A percentile compares a stretch with the other conserved stretches of the same genome.
Conservation (phyloP, 2,797 vertebrate species). For the Dryobates pubescens region DNA sequence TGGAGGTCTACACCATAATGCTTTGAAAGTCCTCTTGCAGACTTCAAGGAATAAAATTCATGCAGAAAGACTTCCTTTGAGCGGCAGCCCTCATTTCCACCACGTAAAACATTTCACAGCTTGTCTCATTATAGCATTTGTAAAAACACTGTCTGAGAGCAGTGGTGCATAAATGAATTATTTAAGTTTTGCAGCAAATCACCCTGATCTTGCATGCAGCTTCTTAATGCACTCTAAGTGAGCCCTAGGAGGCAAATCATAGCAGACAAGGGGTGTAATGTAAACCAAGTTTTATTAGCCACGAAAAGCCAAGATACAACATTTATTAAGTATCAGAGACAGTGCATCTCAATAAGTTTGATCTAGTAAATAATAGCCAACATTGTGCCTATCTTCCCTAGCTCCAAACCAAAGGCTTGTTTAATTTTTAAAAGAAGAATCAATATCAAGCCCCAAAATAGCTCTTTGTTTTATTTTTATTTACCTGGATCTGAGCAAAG, state of each 20-base stretch:
- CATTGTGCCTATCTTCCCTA: slow-evolving; percentile 8
- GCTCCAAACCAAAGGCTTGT: slow-evolving; percentile 45
- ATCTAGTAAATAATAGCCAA: slow-evolving; percentile 74
- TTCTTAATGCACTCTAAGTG: slow-evolving; percentile 86
- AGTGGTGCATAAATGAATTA: slow-evolving; percentile 91
- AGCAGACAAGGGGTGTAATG: slow-evolving; percentile 82
- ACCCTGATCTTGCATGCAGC: slow-evolving; percentile 79
- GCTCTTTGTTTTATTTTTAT: slow-evolving; percentile 35
- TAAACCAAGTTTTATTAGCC: slow-evolving; percentile 89
- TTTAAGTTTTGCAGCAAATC: slow-evolving; percentile 87
- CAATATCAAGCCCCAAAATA: neutral
- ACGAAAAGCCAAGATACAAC: slow-evolving; percentile 78
- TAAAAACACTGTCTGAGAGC: slow-evolving; percentile 89
- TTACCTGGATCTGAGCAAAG: too few species aligned
- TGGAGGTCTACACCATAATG: neutral
- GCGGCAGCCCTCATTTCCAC: slow-evolving; percentile 52
- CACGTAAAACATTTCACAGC: slow-evolving; percentile 86
- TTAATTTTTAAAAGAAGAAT: neutral
- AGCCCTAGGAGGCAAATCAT: slow-evolving; percentile 86
- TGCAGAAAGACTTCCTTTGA: slow-evolving; percentile 60
- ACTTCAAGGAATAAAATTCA: slow-evolving; percentile 63
- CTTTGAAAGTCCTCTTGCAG: slow-evolving; percentile 67
- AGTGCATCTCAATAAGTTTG: slow-evolving; percentile 76
- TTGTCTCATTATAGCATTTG: slow-evolving; percentile 91
- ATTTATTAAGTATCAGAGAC: slow-evolving; percentile 86